Evolutionary conservation across 2,888 invertebrate genomes (phyloP).

Genomic region (Eupelmus urozonus): DNA sequence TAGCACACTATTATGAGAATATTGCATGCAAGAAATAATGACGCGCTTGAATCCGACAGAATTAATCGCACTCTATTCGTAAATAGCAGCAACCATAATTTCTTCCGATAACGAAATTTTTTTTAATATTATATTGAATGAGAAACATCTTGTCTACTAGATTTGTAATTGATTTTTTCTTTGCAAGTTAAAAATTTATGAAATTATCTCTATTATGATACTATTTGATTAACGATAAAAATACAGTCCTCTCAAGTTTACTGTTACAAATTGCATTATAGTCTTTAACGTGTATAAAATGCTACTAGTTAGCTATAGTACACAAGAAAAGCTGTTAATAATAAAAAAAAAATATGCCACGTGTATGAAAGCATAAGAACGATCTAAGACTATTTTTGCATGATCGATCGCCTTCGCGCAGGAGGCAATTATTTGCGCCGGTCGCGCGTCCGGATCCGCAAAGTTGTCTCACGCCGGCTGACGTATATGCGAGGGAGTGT

Average conservation of each 20-base stretch:
- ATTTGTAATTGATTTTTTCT: too few relatives aligned
- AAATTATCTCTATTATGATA: too few relatives aligned
- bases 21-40: constrained; percentile 5
- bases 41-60: neutral
- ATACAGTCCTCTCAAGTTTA: too few relatives aligned
- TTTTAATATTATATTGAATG: too few relatives aligned
- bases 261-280: too few relatives aligned
- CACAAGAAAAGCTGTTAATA: neutral
- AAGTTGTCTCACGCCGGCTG: neutral
- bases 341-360: neutral
- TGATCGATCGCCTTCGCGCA: constrained; percentile 28
- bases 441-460: constrained; percentile 7
- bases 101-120: neutral
- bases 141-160: too few relatives aligned
- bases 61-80: neutral
- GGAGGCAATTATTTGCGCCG: constrained; percentile 33
- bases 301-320: too few relatives aligned
- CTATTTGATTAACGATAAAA: too few relatives aligned
- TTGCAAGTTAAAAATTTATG: too few relatives aligned
- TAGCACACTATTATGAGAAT: neutral
- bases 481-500: neutral
- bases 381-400: constrained; percentile 12
- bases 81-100: neutral
- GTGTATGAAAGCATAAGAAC: neutral
- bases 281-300: too few relatives aligned